Evolutionary conservation across 2,113 vertebrate species (phyloP).

Genomic region (Dromaius novaehollandiae): DNA sequence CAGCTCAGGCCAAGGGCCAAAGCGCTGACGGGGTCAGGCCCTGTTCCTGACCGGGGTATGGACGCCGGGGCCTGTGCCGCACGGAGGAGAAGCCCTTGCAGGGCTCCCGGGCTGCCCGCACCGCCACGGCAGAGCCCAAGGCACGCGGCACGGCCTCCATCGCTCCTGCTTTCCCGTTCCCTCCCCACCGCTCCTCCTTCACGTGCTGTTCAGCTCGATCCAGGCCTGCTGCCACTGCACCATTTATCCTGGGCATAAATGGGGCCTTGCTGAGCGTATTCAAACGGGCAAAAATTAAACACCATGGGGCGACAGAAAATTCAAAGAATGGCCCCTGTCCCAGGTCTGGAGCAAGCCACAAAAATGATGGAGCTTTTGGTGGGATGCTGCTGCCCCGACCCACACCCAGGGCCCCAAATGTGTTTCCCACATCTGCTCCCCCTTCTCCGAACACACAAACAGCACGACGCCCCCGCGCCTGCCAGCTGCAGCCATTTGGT

Average conservation of each 20-base stretch:
- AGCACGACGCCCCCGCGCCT: neutral
- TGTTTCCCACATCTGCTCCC: neutral
- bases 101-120: neutral
- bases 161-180: neutral
- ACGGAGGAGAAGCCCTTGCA: neutral
- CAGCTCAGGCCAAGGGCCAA: neutral
- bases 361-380: neutral
- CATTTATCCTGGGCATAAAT: neutral
- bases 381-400: neutral
- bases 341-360: neutral
- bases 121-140: neutral
- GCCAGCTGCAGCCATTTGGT: neutral
- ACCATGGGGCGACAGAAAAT: neutral
- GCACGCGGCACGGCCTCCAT: neutral
- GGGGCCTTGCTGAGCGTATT: neutral
- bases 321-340: neutral
- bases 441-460: neutral
- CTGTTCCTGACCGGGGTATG: fast-evolving
- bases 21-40: neutral
- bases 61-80: neutral
- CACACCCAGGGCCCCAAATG: neutral
- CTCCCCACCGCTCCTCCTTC: neutral
- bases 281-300: slow-evolving; percentile 6
- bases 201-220: neutral
- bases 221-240: neutral